Evolutionary conservation across 2,113 vertebrate genomes (phyloP).

Genomic region (Uropsilus gracilis): DNA sequence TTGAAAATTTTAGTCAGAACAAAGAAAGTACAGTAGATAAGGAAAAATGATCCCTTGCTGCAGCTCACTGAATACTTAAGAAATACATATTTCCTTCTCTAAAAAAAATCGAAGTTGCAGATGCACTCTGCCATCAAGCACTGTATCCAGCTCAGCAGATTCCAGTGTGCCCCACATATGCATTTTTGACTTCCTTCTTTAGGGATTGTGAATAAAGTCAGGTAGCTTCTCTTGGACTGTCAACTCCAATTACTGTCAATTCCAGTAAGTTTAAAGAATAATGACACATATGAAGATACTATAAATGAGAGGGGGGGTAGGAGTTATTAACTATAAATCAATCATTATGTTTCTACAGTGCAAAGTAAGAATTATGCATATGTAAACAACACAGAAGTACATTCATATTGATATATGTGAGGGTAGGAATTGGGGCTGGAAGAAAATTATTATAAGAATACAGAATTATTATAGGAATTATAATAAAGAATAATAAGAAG

Average conservation of each 20-base stretch:
- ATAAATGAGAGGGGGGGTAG: neutral
- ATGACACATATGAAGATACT: neutral
- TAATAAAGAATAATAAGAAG: too few species aligned
- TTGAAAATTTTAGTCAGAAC: constrained; percentile 46
- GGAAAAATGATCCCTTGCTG: constrained; percentile 1
- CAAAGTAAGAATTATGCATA: neutral
- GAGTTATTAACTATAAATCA: neutral
- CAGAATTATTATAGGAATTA: neutral
- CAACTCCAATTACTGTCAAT: neutral
- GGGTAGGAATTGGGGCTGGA: neutral
- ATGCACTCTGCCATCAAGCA: neutral
- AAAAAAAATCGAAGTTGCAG: constrained; percentile 34
- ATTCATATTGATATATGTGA: neutral
- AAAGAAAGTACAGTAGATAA: constrained; percentile 47
- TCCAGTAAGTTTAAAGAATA: neutral
- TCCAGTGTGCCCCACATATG: neutral
- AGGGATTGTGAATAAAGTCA: neutral
- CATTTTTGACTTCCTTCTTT: constrained; percentile 4
- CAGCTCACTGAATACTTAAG: neutral
- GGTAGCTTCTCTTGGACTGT: neutral
- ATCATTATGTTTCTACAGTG: neutral
- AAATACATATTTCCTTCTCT: constrained; percentile 18
- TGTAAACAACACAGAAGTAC: neutral
- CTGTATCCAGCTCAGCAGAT: neutral
- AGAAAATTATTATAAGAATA: neutral